Evolutionary conservation across 2,113 vertebrate genomes (phyloP), one percentile per base, ranked within the genome.

Genomic region (Apus apus): DNA sequence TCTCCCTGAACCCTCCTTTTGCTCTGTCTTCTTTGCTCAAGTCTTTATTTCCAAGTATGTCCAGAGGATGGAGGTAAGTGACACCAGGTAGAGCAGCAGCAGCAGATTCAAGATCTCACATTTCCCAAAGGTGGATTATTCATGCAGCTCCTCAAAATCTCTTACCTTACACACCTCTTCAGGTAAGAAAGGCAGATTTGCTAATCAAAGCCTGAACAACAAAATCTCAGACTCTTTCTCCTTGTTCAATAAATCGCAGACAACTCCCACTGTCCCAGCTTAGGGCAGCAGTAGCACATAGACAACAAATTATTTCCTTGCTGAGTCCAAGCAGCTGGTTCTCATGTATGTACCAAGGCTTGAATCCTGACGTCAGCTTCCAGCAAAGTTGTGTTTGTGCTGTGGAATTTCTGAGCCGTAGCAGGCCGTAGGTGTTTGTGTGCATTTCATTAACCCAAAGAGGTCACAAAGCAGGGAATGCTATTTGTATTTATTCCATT

Each of bases 371-470:
- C 53, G 65, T 4, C 5, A 8, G 92, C 93, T 95, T 96, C 90
- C 88, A 88, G 88, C 21, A 4, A 89, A 58, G 46, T 53, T 97
- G 43, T 95, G 90, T 96, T 96, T 94, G 67, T 89, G 51, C 86
- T 92, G 90, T 89, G 84, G 86, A 95, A 95, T 95, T 96, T 91
- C 85, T 93, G 81, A 96, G 92, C 89, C 18, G 0, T n/a, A 81
- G 82, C 82, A 75, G 83, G 58, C 95, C 53, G 89, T 91, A 86
- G 91, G 94, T 90, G 94, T 94, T 93, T 95, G 77, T 94, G 71
- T 94, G 91, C 67, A 70, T 97, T 96, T 91, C 94, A 92, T 97
- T 97, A 95, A 96, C 93, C 95, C 77, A 66, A n/a, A 89, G 94
- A 85, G 88, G 91, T 94, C 84, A 71, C 73, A 85, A 95, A 89